Evolutionary conservation across 2,888 invertebrate genomes (phyloP).

Genomic region (Dasysyrphus albostriatus): DNA sequence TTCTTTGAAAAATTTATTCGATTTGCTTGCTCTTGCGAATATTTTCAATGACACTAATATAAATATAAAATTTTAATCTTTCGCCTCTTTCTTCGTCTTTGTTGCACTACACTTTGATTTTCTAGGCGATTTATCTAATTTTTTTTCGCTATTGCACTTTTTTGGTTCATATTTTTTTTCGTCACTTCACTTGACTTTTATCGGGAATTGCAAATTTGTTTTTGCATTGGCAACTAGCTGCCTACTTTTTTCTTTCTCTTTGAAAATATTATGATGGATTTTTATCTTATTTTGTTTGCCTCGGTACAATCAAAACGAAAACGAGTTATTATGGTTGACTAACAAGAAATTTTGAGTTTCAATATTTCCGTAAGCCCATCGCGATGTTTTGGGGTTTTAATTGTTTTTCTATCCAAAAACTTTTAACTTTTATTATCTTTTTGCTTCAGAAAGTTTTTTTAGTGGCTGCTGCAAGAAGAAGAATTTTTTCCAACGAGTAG

Average conservation of each 20-base stretch:
- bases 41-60: conserved; percentile 67
- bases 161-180: conserved; percentile 52
- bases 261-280: conserved; percentile 19
- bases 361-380: conserved; percentile 31
- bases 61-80: conserved; percentile 62
- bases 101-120: conserved; percentile 17
- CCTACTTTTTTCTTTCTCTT: conserved; percentile 17
- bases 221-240: conserved; percentile 52
- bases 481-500: conserved; percentile 40
- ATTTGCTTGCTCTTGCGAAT: conserved; percentile 47
- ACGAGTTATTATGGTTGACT: conserved; percentile 38
- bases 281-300: conserved; percentile 33
- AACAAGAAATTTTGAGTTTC: conserved; percentile 30
- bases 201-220: conserved; percentile 52
- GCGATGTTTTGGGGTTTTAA: conserved; percentile 37
- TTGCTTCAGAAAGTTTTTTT: conserved; percentile 40
- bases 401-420: conserved; percentile 20
- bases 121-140: conserved; percentile 55
- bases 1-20: neutral
- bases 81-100: conserved; percentile 24
- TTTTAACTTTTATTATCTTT: conserved; percentile 6
- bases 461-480: conserved; percentile 39
- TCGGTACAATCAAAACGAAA: conserved; percentile 40
- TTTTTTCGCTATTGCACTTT: conserved; percentile 59
- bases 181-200: conserved; percentile 55